Conservation (phyloP, 2,113 vertebrate genomes). For the Butorides virescens region DNA sequence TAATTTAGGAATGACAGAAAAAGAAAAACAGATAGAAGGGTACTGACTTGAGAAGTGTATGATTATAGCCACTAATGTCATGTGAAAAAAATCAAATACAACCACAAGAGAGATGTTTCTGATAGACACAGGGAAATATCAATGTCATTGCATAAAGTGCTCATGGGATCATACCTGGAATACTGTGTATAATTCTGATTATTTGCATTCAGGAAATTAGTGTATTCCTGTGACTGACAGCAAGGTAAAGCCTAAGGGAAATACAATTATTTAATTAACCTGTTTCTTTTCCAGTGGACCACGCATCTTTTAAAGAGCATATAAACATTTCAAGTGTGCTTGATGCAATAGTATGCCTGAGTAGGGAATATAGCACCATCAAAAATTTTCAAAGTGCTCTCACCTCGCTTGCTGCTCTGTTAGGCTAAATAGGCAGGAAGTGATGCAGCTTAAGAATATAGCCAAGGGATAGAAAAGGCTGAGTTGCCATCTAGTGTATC, state of each 20-base stretch:
- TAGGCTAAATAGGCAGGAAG: background rate
- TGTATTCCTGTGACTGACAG: background rate
- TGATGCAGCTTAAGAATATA: background rate
- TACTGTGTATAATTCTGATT: background rate
- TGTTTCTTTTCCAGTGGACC: background rate
- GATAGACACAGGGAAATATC: background rate
- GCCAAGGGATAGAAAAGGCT: background rate
- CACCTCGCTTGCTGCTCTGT: background rate
- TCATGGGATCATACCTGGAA: background rate
- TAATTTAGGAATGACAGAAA: conserved; percentile 37
- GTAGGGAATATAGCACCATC: background rate
- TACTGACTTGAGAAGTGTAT: background rate
- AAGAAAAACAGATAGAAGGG: conserved; percentile 24
- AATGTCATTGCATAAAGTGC: background rate
- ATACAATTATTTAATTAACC: background rate
- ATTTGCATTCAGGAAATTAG: background rate
- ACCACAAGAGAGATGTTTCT: background rate
- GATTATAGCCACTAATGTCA: background rate
- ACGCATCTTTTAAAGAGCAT: background rate
- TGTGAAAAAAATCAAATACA: background rate
- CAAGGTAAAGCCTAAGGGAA: background rate
- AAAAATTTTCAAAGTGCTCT: background rate
- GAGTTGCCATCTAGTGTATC: background rate
- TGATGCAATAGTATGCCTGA: background rate
- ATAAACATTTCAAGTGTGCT: background rate